A percentile compares a stretch with the other conserved stretches of the same genome.
phyloP scores from a whole-genome alignment of 2,888 invertebrate genomes.

The Scaptodrosophila latifasciaeformis region DNA sequence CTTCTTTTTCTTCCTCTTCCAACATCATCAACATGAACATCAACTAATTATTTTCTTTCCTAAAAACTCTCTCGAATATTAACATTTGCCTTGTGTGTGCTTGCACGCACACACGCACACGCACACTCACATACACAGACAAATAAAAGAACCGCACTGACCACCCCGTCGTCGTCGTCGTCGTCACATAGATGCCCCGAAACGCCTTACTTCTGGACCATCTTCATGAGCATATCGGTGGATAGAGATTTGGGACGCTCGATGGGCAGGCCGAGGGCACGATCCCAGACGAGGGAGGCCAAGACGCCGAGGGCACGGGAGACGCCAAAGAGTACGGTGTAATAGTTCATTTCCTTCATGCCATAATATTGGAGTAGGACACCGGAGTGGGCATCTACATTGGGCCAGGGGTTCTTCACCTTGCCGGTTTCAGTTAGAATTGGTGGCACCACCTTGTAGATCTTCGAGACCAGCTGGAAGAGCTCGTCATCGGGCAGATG shows the following conservation, averaged over 20 bases:
- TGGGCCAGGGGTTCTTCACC: slow-evolving; percentile 95
- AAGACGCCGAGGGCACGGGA: slow-evolving; percentile 89
- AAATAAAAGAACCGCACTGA: not conserved
- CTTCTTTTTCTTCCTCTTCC: slow-evolving; percentile 14
- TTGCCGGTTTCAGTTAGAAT: slow-evolving; percentile 89
- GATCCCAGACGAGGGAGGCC: slow-evolving; percentile 87
- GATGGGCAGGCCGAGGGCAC: slow-evolving; percentile 87
- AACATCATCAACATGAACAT: slow-evolving; percentile 20
- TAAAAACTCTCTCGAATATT: slow-evolving; percentile 19
- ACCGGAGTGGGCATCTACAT: slow-evolving; percentile 94
- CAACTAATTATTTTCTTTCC: slow-evolving; percentile 11
- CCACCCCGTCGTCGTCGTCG: not conserved
- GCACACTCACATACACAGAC: slow-evolving; percentile 4
- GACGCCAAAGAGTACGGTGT: slow-evolving; percentile 92
- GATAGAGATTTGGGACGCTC: slow-evolving; percentile 90
- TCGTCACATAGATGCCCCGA: too few species aligned
- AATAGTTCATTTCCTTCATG: slow-evolving; percentile 92
- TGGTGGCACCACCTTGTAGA: slow-evolving; percentile 89
- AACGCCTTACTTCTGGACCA: slow-evolving; percentile 71
- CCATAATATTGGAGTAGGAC: slow-evolving; percentile 88
- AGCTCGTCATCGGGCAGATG: slow-evolving; percentile 88
- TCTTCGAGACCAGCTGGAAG: slow-evolving; percentile 86
- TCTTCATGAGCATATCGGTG: slow-evolving; percentile 77
- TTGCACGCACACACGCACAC: slow-evolving; percentile 15
- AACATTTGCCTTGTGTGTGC: slow-evolving; percentile 10